phyloP scores from a whole-genome alignment of 2,888 invertebrate genomes.

The Taenaris catops region DNA sequence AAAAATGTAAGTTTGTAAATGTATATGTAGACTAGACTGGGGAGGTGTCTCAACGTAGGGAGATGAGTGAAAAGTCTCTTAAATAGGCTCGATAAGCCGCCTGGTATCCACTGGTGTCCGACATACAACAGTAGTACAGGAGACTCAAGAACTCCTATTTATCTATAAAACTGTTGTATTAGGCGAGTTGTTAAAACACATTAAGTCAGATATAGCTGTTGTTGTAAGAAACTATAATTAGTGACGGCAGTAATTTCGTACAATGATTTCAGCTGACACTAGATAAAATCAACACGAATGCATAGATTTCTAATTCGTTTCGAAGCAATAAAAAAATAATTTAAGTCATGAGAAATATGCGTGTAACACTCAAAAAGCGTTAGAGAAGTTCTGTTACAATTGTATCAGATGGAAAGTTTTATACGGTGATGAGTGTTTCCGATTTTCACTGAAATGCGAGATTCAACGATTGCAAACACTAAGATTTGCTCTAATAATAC shows the following conservation, averaged over 20 bases:
- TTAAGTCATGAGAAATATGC: slow-evolving; percentile 19
- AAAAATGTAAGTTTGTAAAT: too few relatives aligned
- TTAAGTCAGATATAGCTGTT: slow-evolving; percentile 80
- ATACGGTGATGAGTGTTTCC: slow-evolving; percentile 9
- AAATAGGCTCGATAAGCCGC: too few relatives aligned
- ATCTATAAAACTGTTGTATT: too few relatives aligned
- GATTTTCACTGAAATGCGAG: slow-evolving; percentile 12
- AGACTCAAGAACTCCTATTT: too few relatives aligned
- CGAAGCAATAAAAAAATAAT: slow-evolving; percentile 18
- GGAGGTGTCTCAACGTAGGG: too few relatives aligned
- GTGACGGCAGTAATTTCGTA: slow-evolving; percentile 5
- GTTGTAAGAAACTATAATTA: background rate
- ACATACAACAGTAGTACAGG: too few relatives aligned
- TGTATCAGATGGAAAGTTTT: slow-evolving; percentile 22
- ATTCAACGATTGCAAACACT: too few relatives aligned
- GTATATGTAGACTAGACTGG: too few relatives aligned
- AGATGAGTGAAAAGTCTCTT: too few relatives aligned
- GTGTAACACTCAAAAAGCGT: slow-evolving; percentile 21
- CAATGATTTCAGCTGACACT: slow-evolving; percentile 3
- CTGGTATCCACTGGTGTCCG: too few relatives aligned
- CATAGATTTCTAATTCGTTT: slow-evolving; percentile 20
- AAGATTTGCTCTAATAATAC: too few relatives aligned
- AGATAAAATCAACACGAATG: slow-evolving; percentile 13
- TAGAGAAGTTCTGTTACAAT: slow-evolving; percentile 15
- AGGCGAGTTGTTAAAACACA: too few relatives aligned